Evolutionary conservation across 2,888 invertebrate species (phyloP), one percentile per base, ranked within the genome.

Genomic region (Hololepta plana): DNA sequence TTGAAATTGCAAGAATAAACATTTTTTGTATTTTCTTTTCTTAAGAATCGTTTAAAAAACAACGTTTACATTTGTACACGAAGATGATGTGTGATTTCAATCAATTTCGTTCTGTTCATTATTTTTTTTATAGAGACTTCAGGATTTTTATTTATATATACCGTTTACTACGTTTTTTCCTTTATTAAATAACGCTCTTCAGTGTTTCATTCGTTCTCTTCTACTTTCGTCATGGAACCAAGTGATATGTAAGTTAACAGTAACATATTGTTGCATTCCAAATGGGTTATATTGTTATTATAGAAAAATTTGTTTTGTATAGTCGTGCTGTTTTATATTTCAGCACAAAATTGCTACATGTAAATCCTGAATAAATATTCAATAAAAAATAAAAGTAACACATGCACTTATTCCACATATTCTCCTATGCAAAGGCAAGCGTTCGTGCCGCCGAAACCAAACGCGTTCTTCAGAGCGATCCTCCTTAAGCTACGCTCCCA

Each of bases 371-470:
- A n/a, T n/a, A n/a, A n/a, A n/a, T n/a, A n/a, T n/a, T n/a, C n/a
- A n/a, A n/a, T n/a, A n/a, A 31, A 28, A 23, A 19, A 20, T 24
- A 16, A 23, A 23, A 26, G 13, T 23, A 31, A n/a, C n/a, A n/a
- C n/a, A n/a, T n/a, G n/a, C n/a, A n/a, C n/a, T 23, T 30, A 37
- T 32, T 37, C 30, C 23, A 38, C 33, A 40, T 49, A 64, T 36
- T 62, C 51, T 17, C 55, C 56, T 34, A 74, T 54, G 53, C 85
- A 82, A 20, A 91, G 58, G 30, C 77, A 74, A 12, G 91, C 90
- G 65, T 98, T 98, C 3, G 95, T 96, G 21, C 96, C 96, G 28
- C 98, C 96, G 64, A 98, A 98, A 4, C 96, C 98, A 64, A 98
- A 96, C 1, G 96, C 91, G 59, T 98, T 98, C 53, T 88, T 91